phyloP scores from a whole-genome alignment of 2,888 invertebrate genomes.

The Nasonia oneida region DNA sequence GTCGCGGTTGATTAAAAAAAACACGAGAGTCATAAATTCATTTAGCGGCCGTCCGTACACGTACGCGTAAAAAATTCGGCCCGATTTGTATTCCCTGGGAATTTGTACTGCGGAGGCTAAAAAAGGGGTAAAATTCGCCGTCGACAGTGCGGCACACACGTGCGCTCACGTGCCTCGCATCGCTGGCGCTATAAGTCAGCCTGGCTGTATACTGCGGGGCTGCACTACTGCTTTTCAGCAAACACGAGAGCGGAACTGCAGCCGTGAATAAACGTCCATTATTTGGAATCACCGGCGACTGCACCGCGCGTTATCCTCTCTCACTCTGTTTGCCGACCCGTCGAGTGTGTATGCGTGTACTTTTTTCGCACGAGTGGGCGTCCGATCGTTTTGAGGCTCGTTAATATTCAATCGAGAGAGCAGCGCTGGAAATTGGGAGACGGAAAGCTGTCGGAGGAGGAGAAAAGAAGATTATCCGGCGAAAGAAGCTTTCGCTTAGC shows the following conservation, averaged over 20 bases:
- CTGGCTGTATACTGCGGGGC: not conserved
- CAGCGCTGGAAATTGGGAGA: not conserved
- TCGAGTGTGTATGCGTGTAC: not conserved
- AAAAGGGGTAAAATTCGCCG: not conserved
- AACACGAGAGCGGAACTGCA: constrained; percentile 15
- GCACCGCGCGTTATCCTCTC: too few species aligned
- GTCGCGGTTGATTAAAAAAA: constrained; percentile 22
- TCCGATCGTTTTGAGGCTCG: not conserved
- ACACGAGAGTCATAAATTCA: constrained; percentile 42
- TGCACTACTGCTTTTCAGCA: not conserved
- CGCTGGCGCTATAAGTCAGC: constrained; percentile 25
- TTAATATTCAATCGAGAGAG: not conserved
- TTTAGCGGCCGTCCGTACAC: not conserved
- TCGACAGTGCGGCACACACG: not conserved
- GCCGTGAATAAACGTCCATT: constrained; percentile 36
- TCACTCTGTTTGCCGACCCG: not conserved
- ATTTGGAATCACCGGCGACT: constrained; percentile 27
- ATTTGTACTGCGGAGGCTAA: not conserved
- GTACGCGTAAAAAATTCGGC: not conserved
- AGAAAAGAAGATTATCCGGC: not conserved
- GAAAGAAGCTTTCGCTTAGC: not conserved
- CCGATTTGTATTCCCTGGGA: constrained; percentile 41
- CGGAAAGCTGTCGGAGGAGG: not conserved
- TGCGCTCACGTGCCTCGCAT: constrained; percentile 6
- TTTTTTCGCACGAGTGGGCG: not conserved